Evolutionary conservation across 2,113 vertebrate species (phyloP).

Genomic region (Caracal caracal): DNA sequence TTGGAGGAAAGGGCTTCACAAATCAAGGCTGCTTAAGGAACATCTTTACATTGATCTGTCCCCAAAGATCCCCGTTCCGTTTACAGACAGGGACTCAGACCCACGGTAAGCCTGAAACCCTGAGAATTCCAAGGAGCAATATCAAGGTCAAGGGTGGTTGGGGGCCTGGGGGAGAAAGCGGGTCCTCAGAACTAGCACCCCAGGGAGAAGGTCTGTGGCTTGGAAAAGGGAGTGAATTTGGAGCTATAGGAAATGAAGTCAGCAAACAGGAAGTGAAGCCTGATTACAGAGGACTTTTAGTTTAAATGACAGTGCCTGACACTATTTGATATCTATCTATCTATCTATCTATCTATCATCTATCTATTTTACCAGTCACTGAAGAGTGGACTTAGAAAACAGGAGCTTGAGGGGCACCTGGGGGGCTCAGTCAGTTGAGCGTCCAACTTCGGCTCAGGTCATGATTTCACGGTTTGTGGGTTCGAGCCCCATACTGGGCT

Average conservation of each 20-base stretch:
- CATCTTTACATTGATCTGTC: neutral
- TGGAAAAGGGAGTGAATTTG: neutral
- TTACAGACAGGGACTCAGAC: neutral
- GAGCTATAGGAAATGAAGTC: neutral
- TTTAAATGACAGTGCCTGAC: neutral
- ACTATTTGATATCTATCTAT: neutral
- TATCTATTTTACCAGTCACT: neutral
- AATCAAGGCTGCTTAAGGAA: neutral
- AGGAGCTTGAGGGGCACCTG: neutral
- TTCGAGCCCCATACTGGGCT: no score
- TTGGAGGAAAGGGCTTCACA: conserved; percentile 1
- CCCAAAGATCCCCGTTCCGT: neutral
- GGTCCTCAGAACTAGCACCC: neutral
- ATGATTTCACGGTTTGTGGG: no score
- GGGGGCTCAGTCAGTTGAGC: no score
- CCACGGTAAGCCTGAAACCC: neutral
- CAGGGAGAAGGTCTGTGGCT: neutral
- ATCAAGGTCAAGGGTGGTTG: neutral
- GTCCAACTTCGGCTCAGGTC: no score
- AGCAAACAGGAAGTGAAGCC: neutral
- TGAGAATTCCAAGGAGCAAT: neutral
- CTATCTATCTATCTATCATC: neutral
- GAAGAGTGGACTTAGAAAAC: neutral
- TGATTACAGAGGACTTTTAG: neutral
- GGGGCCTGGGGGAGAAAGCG: neutral